Percentiles rank a stretch among this genome's conserved stretches.
phyloP scores from a whole-genome alignment of 2,113 vertebrate species.

The Melanostigma gelatinosum region DNA sequence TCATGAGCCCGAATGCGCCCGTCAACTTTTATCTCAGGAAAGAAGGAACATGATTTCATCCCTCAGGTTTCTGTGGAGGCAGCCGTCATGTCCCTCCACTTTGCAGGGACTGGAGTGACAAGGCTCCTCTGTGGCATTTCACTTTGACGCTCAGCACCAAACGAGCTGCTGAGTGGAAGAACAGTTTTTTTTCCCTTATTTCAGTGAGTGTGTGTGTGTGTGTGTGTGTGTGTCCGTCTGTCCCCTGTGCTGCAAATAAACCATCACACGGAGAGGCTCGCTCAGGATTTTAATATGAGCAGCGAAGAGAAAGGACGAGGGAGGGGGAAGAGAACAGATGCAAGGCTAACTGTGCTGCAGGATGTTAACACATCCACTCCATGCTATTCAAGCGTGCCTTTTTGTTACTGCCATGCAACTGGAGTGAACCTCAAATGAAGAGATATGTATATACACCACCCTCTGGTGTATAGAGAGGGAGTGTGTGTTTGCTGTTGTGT shows the following conservation, averaged over 20 bases:
- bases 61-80: constrained; percentile 6
- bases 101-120: constrained; percentile 38
- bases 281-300: constrained; percentile 49
- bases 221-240: constrained; percentile 38
- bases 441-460: not conserved
- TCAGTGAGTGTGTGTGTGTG: constrained; percentile 9
- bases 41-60: not conserved
- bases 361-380: not conserved
- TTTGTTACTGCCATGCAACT: not conserved
- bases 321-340: not conserved
- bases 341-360: not conserved
- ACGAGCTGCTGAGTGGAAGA: constrained; percentile 42
- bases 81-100: constrained; percentile 41
- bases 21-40: constrained; percentile 20
- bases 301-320: constrained; percentile 10
- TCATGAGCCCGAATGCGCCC: constrained; percentile 11
- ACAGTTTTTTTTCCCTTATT: constrained; percentile 9
- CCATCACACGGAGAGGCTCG: constrained; percentile 1
- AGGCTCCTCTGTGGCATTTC: constrained; percentile 52
- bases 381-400: not conserved
- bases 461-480: not conserved
- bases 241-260: constrained; percentile 55
- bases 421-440: not conserved
- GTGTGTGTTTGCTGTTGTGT: constrained; percentile 17
- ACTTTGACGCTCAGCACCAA: constrained; percentile 42